A percentile compares a stretch with the other conserved stretches of the same genome.
phyloP scores from a whole-genome alignment of 1,140 invertebrate species.

The Cylas formicarius region DNA sequence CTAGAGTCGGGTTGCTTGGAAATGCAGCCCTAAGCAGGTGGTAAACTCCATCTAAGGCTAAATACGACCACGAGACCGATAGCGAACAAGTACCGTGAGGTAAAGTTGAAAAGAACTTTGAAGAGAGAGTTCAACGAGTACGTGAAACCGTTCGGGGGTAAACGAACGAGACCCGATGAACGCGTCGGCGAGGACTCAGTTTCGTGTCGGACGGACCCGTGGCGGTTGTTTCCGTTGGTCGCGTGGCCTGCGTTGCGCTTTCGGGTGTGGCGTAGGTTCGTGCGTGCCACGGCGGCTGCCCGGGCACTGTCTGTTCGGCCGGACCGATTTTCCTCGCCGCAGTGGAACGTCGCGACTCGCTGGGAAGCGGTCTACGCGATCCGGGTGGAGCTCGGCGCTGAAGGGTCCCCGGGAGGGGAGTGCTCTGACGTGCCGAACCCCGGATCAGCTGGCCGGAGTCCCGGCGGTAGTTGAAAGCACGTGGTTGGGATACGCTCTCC shows the following conservation, averaged over 20 bases:
- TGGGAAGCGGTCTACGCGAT: no score
- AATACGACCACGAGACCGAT: slow-evolving; percentile 78
- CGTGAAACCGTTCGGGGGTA: slow-evolving; percentile 72
- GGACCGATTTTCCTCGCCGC: not conserved
- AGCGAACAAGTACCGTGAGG: slow-evolving; percentile 87
- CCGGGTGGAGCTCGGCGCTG: no score
- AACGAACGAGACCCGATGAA: slow-evolving; percentile 42
- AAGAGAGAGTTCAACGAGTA: slow-evolving; percentile 83
- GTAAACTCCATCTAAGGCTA: slow-evolving; percentile 83
- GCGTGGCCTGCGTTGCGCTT: slow-evolving; percentile 13
- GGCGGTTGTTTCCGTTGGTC: not conserved
- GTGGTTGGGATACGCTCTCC: no score
- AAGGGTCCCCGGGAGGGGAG: no score
- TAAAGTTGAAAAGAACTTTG: slow-evolving; percentile 87
- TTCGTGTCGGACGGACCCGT: slow-evolving; percentile 15
- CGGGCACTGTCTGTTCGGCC: slow-evolving; percentile 20
- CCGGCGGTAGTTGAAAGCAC: no score
- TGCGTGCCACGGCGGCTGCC: not conserved
- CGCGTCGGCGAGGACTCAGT: slow-evolving; percentile 12
- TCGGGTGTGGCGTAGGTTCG: no score
- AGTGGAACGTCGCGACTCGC: not conserved
- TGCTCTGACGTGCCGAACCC: no score
- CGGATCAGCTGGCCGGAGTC: no score
- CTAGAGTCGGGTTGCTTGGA: slow-evolving; percentile 78
- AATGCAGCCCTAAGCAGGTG: slow-evolving; percentile 77